Base-by-base conservation (phyloP, 2,888 invertebrate species). In the Dolichopus griseipennis region DNA sequence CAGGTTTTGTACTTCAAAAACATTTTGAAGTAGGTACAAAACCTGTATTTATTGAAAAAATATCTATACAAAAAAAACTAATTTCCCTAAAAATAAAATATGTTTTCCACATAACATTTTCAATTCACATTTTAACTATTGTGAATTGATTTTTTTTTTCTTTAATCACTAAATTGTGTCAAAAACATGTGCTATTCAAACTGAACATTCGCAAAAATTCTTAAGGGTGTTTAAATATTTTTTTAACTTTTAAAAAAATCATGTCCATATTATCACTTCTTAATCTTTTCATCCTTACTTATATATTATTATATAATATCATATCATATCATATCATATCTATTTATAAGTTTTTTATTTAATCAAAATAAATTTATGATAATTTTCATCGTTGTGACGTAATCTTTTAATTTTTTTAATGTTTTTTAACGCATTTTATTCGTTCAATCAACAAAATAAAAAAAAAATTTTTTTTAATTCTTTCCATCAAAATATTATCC, bases 381-480 rank as follows among this genome's bases (percentile, higher is more conserved):
- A 52, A 52, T 52, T 52, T 37, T 52, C 15, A 52, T 52, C 52
- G 27, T 27, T 27, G 27, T 52, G 52, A 52, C 52, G 52, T 52
- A 52, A 52, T 52, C 52, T 52, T 52, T 52, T 52, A 52, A 52
- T 52, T 52, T 52, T 52, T 52, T 52, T 52, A 52, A 52, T 52
- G 52, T 12, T 52, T 52, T 52, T 52, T 52, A 52, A 52, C 52
- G 52, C 52, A 52, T 52, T 52, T n/a, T 41, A 52, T 52, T 52
- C 52, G 15, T 41, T 41, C 41, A 41, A 52, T 52, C 52, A 52
- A 52, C 52, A 52, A 52, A 52, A 52, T 52, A 52, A 52, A 52
- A 52, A 52, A 52, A 5, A 5, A 34, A 34, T 34, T 7, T 43
- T 18, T 52, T 52, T 52, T 52, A 12, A 52, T 52, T 52, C 18